Evolutionary conservation across 2,888 invertebrate species (phyloP), one percentile per base, ranked within the genome.

Genomic region (Dinocampus coccinellae): DNA sequence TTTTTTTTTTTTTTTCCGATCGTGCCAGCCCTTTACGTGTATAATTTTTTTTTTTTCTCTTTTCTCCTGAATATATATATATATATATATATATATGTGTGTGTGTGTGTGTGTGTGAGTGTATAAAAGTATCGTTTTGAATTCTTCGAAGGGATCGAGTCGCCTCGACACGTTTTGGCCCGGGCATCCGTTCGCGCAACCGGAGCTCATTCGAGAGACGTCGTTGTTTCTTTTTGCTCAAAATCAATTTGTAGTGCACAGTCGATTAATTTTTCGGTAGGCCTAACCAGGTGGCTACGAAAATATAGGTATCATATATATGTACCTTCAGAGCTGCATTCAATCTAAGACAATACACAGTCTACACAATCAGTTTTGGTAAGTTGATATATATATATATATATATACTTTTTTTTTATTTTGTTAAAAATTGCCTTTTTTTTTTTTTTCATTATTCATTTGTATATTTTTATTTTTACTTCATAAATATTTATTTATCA

Each of bases 161-260:
- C 55, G 11, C 52, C 33, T 66, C 67, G 61, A 60, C 47, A 65
- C 63, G 57, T 57, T 57, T 24, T 39, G 61, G 47, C 47, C 42
- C 64, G 74, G 73, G 74, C 69, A 73, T 73, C 66, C 73, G 74
- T 64, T 72, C 66, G 63, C 47, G 78, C 58, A 77, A 77, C 65
- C 72, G 75, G 73, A 76, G 72, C 76, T 73, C 72, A 72, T 73
- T 77, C 69, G 47, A 47, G 34, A 47, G 47, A 47, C 47, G 47
- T 47, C n/a, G 47, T 64, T 68, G 58, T 70, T 75, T 60, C 70
- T 81, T 82, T 81, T 81, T 81, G 80, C 80, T 81, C 81, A 75
- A 80, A 82, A 82, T 82, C 82, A 82, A 82, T 82, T 82, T 82
- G 82, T 82, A 79, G 75, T 77, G 79, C 78, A 79, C 79, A 81